Conservation (phyloP, 2,797 vertebrate genomes). For the Pantherophis vulpinus region DNA sequence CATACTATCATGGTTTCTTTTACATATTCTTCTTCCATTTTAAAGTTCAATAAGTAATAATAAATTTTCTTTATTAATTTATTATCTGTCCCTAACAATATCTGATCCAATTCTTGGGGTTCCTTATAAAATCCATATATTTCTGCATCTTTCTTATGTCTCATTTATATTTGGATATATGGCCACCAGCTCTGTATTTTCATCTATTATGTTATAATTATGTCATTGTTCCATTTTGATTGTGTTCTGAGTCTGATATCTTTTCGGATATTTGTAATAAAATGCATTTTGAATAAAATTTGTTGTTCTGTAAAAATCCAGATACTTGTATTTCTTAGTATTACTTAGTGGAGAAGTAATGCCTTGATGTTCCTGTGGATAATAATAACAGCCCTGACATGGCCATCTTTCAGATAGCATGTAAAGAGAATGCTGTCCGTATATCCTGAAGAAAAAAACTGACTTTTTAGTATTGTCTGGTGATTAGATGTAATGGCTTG, state of each 20-base stretch:
- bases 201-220: not conserved
- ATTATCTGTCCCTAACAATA: too few species aligned
- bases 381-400: conserved; percentile 30
- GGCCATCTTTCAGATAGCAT: conserved; percentile 36
- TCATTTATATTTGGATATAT: too few species aligned
- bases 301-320: not conserved
- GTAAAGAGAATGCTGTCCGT: conserved; percentile 23
- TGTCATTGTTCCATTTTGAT: not conserved
- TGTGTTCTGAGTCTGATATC: not conserved
- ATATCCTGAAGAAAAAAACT: conserved; percentile 15
- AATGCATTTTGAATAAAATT: not conserved
- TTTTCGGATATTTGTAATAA: not conserved
- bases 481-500: conserved; percentile 31
- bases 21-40: too few species aligned
- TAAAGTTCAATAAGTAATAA: too few species aligned
- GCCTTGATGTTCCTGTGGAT: conserved; percentile 14
- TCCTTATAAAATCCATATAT: too few species aligned
- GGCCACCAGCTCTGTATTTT: not conserved
- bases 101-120: too few species aligned
- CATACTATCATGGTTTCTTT: too few species aligned
- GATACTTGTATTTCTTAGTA: conserved; percentile 16
- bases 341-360: not conserved
- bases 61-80: too few species aligned
- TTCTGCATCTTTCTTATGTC: too few species aligned
- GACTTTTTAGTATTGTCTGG: conserved; percentile 29